Conservation (phyloP, 2,888 invertebrate species). For the Mythimna impura region DNA sequence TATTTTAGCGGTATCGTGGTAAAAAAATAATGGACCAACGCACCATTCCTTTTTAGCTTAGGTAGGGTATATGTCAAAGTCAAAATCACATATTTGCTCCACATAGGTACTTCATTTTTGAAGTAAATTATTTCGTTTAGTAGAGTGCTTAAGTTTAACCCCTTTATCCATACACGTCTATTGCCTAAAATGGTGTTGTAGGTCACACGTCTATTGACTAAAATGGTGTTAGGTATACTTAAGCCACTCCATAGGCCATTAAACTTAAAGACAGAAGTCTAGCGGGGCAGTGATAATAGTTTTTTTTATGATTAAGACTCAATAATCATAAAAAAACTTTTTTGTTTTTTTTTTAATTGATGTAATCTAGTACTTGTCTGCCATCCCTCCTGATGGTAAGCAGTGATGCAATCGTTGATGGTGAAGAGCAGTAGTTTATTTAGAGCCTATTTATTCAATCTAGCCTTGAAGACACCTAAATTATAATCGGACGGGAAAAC, state of each 20-base stretch:
- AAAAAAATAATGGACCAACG: background rate
- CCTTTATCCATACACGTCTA: background rate
- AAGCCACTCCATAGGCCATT: background rate
- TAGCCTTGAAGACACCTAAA: too few relatives aligned
- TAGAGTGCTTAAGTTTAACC: background rate
- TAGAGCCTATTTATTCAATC: too few relatives aligned
- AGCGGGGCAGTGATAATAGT: background rate
- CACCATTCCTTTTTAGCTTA: too few relatives aligned
- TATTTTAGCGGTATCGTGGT: background rate
- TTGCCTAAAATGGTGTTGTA: background rate
- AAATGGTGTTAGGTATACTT: background rate
- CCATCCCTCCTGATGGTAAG: too few relatives aligned
- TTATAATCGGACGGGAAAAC: too few relatives aligned
- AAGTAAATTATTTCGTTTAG: background rate
- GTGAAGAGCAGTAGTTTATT: too few relatives aligned
- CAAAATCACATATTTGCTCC: background rate
- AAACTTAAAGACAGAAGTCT: conserved; percentile 4
- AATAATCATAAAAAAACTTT: conserved; percentile 1
- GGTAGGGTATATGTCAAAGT: background rate
- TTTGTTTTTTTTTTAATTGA: background rate
- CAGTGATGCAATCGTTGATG: too few relatives aligned
- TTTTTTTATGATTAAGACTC: background rate
- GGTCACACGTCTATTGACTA: background rate
- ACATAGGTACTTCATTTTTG: background rate
- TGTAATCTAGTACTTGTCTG: too few relatives aligned